Conservation (phyloP, 2,113 vertebrate genomes). For the Polypterus senegalus region DNA sequence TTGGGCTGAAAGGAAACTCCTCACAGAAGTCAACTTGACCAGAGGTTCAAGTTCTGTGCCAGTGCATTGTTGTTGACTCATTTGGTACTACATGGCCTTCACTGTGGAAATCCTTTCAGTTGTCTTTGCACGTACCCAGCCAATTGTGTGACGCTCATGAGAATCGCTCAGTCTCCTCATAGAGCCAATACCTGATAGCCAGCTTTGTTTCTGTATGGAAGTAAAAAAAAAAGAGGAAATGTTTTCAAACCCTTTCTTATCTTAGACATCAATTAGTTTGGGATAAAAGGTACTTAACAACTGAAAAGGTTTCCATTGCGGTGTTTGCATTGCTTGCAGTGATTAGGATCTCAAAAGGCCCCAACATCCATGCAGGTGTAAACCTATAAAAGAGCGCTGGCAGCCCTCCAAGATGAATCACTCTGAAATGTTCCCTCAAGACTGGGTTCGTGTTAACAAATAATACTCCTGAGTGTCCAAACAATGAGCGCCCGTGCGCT, state of each 20-base stretch:
- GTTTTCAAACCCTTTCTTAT: background rate
- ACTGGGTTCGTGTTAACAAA: constrained; percentile 33
- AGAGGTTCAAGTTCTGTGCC: too few species aligned
- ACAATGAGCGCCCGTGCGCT: constrained; percentile 39
- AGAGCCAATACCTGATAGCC: constrained; percentile 9
- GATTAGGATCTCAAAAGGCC: constrained; percentile 23
- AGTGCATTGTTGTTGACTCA: too few species aligned
- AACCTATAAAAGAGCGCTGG: constrained; percentile 21
- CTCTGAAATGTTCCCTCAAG: constrained; percentile 27
- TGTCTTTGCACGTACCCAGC: too few species aligned
- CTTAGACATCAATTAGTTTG: constrained; percentile 22
- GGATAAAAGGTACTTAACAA: constrained; percentile 19
- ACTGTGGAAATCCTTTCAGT: too few species aligned
- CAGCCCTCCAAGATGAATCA: constrained; percentile 27
- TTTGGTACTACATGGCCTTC: too few species aligned
- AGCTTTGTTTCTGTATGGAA: background rate
- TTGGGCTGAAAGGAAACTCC: too few species aligned
- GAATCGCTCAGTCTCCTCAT: constrained; percentile 11
- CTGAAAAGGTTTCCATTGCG: constrained; percentile 10
- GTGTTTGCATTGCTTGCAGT: constrained; percentile 19
- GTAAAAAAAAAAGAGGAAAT: background rate
- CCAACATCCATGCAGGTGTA: constrained; percentile 33
- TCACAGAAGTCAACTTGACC: too few species aligned
- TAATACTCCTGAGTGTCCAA: constrained; percentile 38
- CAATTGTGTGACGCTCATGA: too few species aligned